phyloP scores from a whole-genome alignment of 2,113 vertebrate genomes.

The Dinomys branickii region DNA sequence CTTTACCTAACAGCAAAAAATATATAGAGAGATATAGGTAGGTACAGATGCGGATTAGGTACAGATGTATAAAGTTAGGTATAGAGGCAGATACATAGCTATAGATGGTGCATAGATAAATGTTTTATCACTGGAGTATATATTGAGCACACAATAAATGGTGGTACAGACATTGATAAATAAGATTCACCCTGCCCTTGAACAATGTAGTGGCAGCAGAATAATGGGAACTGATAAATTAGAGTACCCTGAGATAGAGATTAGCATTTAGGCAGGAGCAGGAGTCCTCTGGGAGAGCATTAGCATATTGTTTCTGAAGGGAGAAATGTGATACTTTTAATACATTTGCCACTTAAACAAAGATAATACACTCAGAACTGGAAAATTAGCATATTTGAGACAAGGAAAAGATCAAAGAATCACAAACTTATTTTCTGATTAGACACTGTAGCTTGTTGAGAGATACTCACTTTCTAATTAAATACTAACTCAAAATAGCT shows the following conservation, averaged over 20 bases:
- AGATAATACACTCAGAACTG: slow-evolving; percentile 58
- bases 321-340: slow-evolving; percentile 55
- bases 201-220: not conserved
- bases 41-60: not conserved
- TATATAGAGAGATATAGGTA: not conserved
- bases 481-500: not conserved
- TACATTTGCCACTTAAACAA: slow-evolving; percentile 47
- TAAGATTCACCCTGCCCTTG: not conserved
- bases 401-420: slow-evolving; percentile 45
- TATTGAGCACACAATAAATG: not conserved
- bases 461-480: slow-evolving; percentile 43
- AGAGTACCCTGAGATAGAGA: slow-evolving; percentile 3
- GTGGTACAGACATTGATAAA: not conserved
- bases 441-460: not conserved
- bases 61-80: too few relatives aligned
- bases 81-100: not conserved
- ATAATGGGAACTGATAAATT: slow-evolving; percentile 37
- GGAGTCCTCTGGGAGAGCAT: slow-evolving; percentile 38
- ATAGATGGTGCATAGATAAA: not conserved
- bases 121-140: not conserved
- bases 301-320: slow-evolving; percentile 56
- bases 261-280: slow-evolving; percentile 52
- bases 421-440: slow-evolving; percentile 29
- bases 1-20: not conserved
- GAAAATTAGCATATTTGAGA: slow-evolving; percentile 65